Evolutionary conservation across 1,140 invertebrate species (phyloP), one percentile per base, ranked within the genome.

Genomic region (Apis cerana): DNA sequence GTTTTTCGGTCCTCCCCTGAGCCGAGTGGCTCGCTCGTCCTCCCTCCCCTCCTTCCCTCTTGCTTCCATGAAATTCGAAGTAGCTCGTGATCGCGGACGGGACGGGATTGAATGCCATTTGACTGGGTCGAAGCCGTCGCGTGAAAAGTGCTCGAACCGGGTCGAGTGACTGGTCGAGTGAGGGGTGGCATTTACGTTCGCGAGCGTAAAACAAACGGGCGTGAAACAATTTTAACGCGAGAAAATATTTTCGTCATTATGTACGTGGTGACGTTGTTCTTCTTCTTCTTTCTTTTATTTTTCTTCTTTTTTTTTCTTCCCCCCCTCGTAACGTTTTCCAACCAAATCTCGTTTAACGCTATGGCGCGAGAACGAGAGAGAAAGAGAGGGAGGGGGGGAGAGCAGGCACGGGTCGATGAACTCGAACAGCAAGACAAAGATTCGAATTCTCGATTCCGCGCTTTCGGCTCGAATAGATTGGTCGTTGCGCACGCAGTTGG

Each of bases 401-500:
- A 23, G 59, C n/a, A 21, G 21, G 23, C 10, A 13, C 11, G 62
- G 17, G 10, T 59, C 19, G 21, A 33, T 15, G 62, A 33, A 64
- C 15, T 33, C 13, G 15, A n/a, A 10, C 23, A 33, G 4, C 8
- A 12, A 58, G 9, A 7, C 23, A n/a, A n/a, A 54, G 64, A 33
- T 75, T 75, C 62, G 52, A 43, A 75, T 76, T 56, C 56, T 59
- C 62, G 27, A 19, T 9, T 48, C 27, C n/a, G 33, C 43, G 52
- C 21, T 21, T 68, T 75, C 59, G 21, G 4, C 33, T 68, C 19
- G 64, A 76, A 68, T 76, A 80, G 71, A 71, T 61, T 75, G 79
- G 33, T 75, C 52, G 62, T 48, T 50, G 71, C 68, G 71, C 68
- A 21, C 71, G 72, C 72, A 80, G 64, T 81, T 81, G 72, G 72